These are phyloP conservation scores for Molanna angustata DNA, from an alignment of 2,888 invertebrate species.

Conservation along the genomic window DNA sequence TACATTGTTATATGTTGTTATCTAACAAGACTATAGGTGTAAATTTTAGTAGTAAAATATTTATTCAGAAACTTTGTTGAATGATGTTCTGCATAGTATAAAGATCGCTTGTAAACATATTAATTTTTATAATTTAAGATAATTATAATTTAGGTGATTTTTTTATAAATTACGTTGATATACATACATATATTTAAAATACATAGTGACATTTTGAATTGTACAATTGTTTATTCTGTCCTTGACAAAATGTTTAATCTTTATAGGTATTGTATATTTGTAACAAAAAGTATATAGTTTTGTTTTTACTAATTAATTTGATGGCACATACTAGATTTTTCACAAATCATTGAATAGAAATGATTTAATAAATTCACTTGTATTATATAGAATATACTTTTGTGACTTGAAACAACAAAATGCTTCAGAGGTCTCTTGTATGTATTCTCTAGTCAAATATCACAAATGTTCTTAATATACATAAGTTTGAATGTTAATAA, in stretches of 20 bases:
- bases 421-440: constrained; percentile 14
- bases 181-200: background rate
- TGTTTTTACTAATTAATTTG: constrained; percentile 4
- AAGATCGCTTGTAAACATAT: constrained; percentile 16
- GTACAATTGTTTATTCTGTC: constrained; percentile 8
- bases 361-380: constrained; percentile 20
- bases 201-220: no score
- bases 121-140: background rate
- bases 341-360: constrained; percentile 19
- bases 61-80: constrained; percentile 17
- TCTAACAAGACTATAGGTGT: constrained; percentile 23
- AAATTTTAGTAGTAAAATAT: constrained; percentile 22
- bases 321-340: constrained; percentile 21
- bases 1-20: constrained; percentile 23
- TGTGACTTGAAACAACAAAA: constrained; percentile 16
- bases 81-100: constrained; percentile 18
- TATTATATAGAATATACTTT: constrained; percentile 27
- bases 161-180: background rate
- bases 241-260: constrained; percentile 3
- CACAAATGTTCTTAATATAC: background rate
- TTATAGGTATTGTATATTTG: constrained; percentile 16
- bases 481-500: constrained; percentile 15
- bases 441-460: background rate
- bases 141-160: background rate
- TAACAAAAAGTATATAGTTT: constrained; percentile 11